Conservation (phyloP, 1,140 invertebrate species). For the Drosophila sechellia region DNA sequence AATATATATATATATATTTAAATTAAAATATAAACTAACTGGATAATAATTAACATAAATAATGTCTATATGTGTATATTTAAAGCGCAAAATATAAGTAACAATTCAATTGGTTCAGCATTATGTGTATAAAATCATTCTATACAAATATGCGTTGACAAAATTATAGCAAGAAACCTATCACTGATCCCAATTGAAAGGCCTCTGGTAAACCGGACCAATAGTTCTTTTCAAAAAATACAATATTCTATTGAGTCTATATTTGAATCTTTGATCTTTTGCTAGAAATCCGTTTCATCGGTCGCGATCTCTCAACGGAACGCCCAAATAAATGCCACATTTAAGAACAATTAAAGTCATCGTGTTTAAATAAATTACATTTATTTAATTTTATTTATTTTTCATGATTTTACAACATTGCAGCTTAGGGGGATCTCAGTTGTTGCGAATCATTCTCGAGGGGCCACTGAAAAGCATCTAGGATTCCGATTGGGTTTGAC, state of each 20-base stretch:
- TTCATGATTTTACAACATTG: conserved; percentile 45
- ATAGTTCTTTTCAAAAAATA: too few species aligned
- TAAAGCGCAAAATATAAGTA: conserved; percentile 12
- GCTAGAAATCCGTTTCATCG: not conserved
- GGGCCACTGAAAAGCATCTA: conserved; percentile 41
- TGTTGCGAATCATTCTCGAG: conserved; percentile 5
- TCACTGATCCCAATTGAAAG: not conserved
- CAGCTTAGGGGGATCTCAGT: conserved; percentile 15
- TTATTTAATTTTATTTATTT: conserved; percentile 21
- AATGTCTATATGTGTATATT: conserved; percentile 6
- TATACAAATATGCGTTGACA: not conserved
- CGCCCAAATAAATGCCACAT: not conserved
- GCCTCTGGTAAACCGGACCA: too few species aligned
- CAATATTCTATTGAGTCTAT: too few species aligned
- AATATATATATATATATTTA: conserved; percentile 5
- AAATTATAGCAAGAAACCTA: not conserved
- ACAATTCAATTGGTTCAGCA: conserved; percentile 13
- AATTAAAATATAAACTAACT: conserved; percentile 9
- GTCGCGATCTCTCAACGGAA: not conserved
- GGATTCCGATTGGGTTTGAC: conserved; percentile 52
- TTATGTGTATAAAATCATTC: not conserved
- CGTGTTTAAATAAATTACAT: conserved; percentile 18
- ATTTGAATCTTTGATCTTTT: too few species aligned
- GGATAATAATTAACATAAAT: conserved; percentile 16
- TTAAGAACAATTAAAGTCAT: not conserved